Base-by-base conservation (phyloP, 2,797 vertebrate species). In the Otolemur crassicaudatus region DNA sequence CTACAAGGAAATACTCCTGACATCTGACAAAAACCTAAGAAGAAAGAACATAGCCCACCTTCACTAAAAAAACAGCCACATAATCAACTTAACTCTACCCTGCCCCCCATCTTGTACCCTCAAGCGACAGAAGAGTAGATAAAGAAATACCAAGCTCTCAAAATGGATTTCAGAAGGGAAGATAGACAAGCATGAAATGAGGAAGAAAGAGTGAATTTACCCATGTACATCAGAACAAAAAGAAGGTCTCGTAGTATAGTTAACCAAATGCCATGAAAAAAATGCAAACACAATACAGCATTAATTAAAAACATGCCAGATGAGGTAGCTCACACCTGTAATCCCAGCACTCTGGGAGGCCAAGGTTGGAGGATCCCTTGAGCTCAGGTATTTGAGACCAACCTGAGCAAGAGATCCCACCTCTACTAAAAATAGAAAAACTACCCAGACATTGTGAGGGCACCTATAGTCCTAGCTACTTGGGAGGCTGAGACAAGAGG, bases 81-180 rank as follows among this genome's bases (percentile, higher is more conserved):
- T 27, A 67, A 58, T 19, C 73, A 83, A 7, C 20, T 53, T 58
- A 95, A 34, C 13, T 95, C 82, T 70, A 34, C 9, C 23, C 49
- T 82, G 43, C 20, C 87, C 16, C 27, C 11, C 11, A 65, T 49
- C 16, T 46, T 81, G 4, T 70, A 56, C 37, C 63, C 46, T 87
- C 31, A 67, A 90, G 22, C 63, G 72, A 81, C 4, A 80, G 20
- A 75, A 80, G 20, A 63, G 4, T 4, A n/a, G 12, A 63, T 20
- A 81, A 65, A 87, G 43, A 94, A 92, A 65, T 37, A 86, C 14
- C 61, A 77, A 49, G 69, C 46, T 94, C 70, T 91, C 58, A 60
- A 92, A 92, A 95, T 17, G 56, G 37, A 75, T 58, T 89, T 73
- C n/a, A 93, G 83, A 82, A 82, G 7, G 70, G 43, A 81, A 89